phyloP scores from a whole-genome alignment of 2,888 invertebrate species.

The Agrilus mali region DNA sequence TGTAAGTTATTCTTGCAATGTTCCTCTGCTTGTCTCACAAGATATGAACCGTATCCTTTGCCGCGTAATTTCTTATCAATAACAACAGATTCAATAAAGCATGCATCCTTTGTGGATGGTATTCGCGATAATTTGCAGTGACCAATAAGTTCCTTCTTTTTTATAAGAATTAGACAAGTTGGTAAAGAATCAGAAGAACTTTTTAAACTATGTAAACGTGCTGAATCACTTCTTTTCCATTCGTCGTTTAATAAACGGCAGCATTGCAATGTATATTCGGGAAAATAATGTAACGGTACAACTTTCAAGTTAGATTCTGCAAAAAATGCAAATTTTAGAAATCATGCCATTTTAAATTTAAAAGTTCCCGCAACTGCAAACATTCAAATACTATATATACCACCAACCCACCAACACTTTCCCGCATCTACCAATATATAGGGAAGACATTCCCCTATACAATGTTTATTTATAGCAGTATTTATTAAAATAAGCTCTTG shows the following conservation, averaged over 20 bases:
- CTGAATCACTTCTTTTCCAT: constrained; percentile 74
- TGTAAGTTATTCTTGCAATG: constrained; percentile 52
- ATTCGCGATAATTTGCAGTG: constrained; percentile 69
- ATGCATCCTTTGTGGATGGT: constrained; percentile 54
- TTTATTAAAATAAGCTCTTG: too few species aligned
- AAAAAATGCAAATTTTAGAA: background rate
- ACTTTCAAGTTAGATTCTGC: constrained; percentile 32
- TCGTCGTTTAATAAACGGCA: constrained; percentile 72
- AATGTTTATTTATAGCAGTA: too few species aligned
- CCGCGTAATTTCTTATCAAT: constrained; percentile 59
- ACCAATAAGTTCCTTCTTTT: constrained; percentile 48
- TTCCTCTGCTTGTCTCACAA: constrained; percentile 63
- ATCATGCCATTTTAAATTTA: too few species aligned
- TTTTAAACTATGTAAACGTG: constrained; percentile 61
- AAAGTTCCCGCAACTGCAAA: too few species aligned
- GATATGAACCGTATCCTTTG: constrained; percentile 60
- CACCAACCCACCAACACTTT: too few species aligned
- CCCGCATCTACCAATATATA: too few species aligned
- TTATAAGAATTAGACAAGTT: constrained; percentile 55
- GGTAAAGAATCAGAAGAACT: constrained; percentile 61
- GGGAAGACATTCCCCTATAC: too few species aligned
- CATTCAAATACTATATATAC: too few species aligned
- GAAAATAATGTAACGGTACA: constrained; percentile 58
- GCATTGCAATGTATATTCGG: constrained; percentile 57
- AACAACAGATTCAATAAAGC: constrained; percentile 73